These are phyloP conservation scores for Plutomurus gul DNA, from an alignment of 1,140 invertebrate genomes.

Conservation along the genomic window DNA sequence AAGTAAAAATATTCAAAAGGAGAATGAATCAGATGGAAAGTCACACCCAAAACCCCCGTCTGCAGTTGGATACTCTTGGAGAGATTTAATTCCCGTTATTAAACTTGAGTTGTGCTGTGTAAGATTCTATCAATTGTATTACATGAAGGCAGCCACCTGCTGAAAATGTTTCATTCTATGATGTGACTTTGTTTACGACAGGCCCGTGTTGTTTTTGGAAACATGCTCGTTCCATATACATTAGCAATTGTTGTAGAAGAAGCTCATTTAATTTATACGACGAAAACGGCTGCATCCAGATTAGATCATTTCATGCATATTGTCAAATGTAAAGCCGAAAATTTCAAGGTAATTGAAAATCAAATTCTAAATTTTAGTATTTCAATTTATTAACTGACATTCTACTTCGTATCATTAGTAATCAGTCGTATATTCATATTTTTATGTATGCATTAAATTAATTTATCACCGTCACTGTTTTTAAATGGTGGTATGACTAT, in stretches of 20 bases:
- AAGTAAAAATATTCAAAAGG: constrained; percentile 58
- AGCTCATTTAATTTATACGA: constrained; percentile 91
- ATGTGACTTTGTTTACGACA: constrained; percentile 57
- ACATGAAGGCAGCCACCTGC: neutral
- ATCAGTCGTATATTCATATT: neutral
- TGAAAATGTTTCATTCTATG: neutral
- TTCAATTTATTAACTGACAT: too few species aligned
- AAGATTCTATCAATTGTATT: constrained; percentile 55
- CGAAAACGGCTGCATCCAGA: constrained; percentile 88
- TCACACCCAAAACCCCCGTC: constrained; percentile 50
- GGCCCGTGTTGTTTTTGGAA: constrained; percentile 95
- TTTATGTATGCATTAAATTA: constrained; percentile 12
- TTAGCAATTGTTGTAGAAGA: constrained; percentile 92
- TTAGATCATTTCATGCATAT: constrained; percentile 97
- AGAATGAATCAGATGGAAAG: constrained; percentile 37
- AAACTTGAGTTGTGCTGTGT: constrained; percentile 89
- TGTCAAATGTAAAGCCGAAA: constrained; percentile 91
- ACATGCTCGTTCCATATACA: constrained; percentile 89
- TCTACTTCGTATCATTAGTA: neutral
- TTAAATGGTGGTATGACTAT: too few species aligned
- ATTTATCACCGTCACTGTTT: too few species aligned
- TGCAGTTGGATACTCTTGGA: constrained; percentile 72
- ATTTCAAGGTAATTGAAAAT: constrained; percentile 71
- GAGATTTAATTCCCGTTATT: constrained; percentile 95
- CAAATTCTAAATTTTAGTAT: too few species aligned